Evolutionary conservation across 2,797 vertebrate genomes (phyloP).

Genomic region (Macrochelys suwanniensis): DNA sequence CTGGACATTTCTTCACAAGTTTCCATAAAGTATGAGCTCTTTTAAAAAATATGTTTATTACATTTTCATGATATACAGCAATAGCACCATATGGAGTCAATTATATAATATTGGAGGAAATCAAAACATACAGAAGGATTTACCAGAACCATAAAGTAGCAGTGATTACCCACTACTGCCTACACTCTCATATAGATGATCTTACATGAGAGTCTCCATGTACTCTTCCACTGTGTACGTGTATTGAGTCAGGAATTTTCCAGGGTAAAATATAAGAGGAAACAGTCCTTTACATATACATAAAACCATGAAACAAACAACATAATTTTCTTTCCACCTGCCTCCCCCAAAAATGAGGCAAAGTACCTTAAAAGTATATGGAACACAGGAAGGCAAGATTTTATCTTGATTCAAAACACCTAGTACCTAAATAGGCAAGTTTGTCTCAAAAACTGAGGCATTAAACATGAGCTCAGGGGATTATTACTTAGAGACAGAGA

Average conservation of each 20-base stretch:
- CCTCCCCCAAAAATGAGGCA: background rate
- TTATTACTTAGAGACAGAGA: background rate
- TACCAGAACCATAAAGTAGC: slow-evolving; percentile 51
- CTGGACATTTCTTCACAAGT: background rate
- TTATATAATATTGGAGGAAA: slow-evolving; percentile 55
- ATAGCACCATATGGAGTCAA: slow-evolving; percentile 46
- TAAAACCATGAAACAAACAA: slow-evolving; percentile 36
- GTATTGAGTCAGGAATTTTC: slow-evolving; percentile 53
- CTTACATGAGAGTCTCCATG: slow-evolving; percentile 43
- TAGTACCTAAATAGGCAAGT: slow-evolving; percentile 6
- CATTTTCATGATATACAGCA: slow-evolving; percentile 34
- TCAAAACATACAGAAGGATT: slow-evolving; percentile 57
- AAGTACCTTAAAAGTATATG: background rate
- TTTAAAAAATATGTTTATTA: slow-evolving; percentile 61
- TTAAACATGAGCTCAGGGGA: background rate
- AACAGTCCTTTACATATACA: slow-evolving; percentile 29
- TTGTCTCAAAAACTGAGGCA: background rate
- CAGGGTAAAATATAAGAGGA: slow-evolving; percentile 22
- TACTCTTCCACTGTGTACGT: slow-evolving; percentile 53
- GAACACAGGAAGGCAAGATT: background rate
- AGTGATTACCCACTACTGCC: slow-evolving; percentile 39
- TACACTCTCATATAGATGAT: slow-evolving; percentile 16
- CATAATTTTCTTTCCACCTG: background rate
- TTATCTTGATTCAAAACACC: background rate
- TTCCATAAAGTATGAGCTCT: slow-evolving; percentile 30